Evolutionary conservation across 1,140 invertebrate genomes (phyloP).

Genomic region (Aradophagus sp.): DNA sequence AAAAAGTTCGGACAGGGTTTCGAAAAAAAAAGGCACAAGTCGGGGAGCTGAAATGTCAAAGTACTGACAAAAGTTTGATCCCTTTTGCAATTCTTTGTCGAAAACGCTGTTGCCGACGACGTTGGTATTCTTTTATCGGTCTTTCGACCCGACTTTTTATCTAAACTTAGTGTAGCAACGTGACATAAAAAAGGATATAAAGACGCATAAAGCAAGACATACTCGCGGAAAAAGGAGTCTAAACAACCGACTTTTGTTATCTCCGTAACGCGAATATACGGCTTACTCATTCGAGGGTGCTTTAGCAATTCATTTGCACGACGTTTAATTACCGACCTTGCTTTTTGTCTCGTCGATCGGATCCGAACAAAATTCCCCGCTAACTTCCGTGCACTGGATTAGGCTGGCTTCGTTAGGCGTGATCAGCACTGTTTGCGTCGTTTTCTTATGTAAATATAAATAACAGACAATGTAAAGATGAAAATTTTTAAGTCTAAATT

Average conservation of each 20-base stretch:
- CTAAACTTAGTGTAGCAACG: slow-evolving; percentile 24
- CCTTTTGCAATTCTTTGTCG: too few species aligned
- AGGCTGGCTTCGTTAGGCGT: slow-evolving; percentile 78
- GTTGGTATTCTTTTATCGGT: slow-evolving; percentile 26
- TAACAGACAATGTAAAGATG: too few species aligned
- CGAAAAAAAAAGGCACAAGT: too few species aligned
- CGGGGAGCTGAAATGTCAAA: too few species aligned
- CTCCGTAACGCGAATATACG: slow-evolving; percentile 13
- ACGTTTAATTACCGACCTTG: slow-evolving; percentile 54
- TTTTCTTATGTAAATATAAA: slow-evolving; percentile 66
- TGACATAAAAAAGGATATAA: slow-evolving; percentile 30
- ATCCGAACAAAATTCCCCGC: slow-evolving; percentile 78
- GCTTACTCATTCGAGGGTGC: not conserved
- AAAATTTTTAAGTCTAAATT: too few species aligned
- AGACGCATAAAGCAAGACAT: slow-evolving; percentile 8
- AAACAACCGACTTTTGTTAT: slow-evolving; percentile 12
- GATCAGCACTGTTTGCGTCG: slow-evolving; percentile 77
- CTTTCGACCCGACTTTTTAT: slow-evolving; percentile 25
- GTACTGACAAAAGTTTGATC: too few species aligned
- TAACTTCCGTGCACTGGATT: slow-evolving; percentile 83
- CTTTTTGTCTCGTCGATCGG: slow-evolving; percentile 76
- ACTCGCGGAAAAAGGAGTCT: slow-evolving; percentile 1
- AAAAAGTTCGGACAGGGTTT: too few species aligned
- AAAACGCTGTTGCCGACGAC: too few species aligned
- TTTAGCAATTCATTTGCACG: not conserved